Evolutionary conservation across 2,797 vertebrate species (phyloP), one percentile per base, ranked within the genome.

Genomic region (Cercopithecus diana): DNA sequence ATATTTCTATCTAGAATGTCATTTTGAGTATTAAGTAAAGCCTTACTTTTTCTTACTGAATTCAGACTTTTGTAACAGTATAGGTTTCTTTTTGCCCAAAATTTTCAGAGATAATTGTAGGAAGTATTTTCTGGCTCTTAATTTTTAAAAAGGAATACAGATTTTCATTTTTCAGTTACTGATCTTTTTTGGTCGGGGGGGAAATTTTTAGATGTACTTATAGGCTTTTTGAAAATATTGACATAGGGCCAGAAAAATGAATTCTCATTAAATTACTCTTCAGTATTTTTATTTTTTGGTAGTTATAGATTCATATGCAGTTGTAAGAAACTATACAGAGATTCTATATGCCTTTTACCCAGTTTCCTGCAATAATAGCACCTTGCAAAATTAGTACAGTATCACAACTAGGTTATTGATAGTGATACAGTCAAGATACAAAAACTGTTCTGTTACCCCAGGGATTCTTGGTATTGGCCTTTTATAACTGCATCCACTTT

Each of bases 251-350:
- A 85, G 57, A 90, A 83, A 96, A 93, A 86, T 95, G 50, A 96
- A 89, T 97, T 89, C 13, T 83, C 45, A 83, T 22, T 92, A 93
- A 95, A 82, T 93, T 95, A n/a, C 24, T 90, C 41, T 93, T 73
- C 3, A 73, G 30, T 84, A 67, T 45, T 72, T 93, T 86, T 93
- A 20, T 80, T 81, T 90, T 52, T 45, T 80, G 75, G 14, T 72
- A 39, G n/a, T 72, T 72, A 19, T 79, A 83, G 67, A 86, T 73
- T 94, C 19, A 94, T 61, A 39, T 43, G 52, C 24, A 91, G 36
- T 83, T 96, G 30, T 67, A 84, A 88, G 72, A 95, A 97, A 80
- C 58, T 48, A 2, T 81, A n/a, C 17, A 64, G 93, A 87, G 55
- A 95, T 79, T 28, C 45, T 9, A 2, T 39, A 33, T 85, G 11